Conservation (phyloP, 2,113 vertebrate genomes). For the Lynx canadensis region DNA sequence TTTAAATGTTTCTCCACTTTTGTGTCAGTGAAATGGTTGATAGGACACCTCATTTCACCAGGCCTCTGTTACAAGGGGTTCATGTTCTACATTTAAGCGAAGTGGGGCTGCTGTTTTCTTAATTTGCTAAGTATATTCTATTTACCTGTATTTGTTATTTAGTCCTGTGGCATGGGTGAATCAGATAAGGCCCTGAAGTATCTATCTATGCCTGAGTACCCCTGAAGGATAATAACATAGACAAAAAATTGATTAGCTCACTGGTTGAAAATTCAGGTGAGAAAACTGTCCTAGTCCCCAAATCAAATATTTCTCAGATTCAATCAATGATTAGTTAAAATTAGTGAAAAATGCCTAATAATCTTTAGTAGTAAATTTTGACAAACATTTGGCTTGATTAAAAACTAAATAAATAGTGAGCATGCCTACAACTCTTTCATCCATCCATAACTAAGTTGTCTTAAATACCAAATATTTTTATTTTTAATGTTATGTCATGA, state of each 20-base stretch:
- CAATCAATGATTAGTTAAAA: conserved; percentile 54
- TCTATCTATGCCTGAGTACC: neutral
- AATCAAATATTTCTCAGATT: conserved; percentile 46
- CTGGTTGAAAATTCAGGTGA: neutral
- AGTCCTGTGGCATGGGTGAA: neutral
- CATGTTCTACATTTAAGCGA: neutral
- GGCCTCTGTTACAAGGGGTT: no score
- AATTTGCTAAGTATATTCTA: neutral
- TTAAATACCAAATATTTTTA: neutral
- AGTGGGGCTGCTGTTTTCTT: neutral
- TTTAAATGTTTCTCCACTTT: neutral
- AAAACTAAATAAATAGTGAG: conserved; percentile 47
- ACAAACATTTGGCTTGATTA: conserved; percentile 21
- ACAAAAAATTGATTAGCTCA: neutral
- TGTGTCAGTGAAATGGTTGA: neutral
- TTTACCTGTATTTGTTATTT: neutral
- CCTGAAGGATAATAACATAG: neutral
- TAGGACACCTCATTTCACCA: neutral
- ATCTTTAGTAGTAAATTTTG: conserved; percentile 2
- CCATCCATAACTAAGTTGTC: neutral
- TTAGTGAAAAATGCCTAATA: conserved; percentile 8
- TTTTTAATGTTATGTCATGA: neutral
- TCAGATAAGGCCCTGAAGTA: neutral
- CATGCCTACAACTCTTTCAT: neutral
- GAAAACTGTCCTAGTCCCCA: neutral